Evolutionary conservation across 2,888 invertebrate species (phyloP).

Genomic region (Aspidapion aeneum): DNA sequence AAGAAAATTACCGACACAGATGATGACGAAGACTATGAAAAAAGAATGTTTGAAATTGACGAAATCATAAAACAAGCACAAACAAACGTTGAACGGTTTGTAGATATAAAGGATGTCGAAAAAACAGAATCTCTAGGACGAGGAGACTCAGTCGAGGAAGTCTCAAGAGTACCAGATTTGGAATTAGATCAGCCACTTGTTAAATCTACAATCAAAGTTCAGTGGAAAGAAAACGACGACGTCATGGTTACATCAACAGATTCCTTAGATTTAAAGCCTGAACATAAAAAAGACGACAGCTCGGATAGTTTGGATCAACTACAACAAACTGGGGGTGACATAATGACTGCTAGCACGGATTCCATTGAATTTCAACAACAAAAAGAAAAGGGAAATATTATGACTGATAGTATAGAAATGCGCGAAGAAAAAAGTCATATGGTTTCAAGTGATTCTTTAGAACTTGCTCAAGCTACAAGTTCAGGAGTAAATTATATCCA

Average conservation of each 20-base stretch:
- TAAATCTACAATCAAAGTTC: constrained; percentile 46
- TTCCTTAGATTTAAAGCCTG: constrained; percentile 54
- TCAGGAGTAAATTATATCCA: constrained; percentile 35
- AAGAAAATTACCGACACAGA: constrained; percentile 56
- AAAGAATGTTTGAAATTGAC: constrained; percentile 64
- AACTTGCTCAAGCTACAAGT: constrained; percentile 42
- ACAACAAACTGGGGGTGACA: constrained; percentile 51
- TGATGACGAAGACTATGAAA: constrained; percentile 59
- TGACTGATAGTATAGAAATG: constrained; percentile 57
- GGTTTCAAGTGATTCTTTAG: constrained; percentile 53
- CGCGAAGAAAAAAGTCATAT: constrained; percentile 46
- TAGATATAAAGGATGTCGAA: constrained; percentile 55
- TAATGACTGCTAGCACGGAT: constrained; percentile 59
- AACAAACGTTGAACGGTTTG: constrained; percentile 61
- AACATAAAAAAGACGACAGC: constrained; percentile 55
- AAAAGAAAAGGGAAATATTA: constrained; percentile 43
- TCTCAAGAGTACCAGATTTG: constrained; percentile 52
- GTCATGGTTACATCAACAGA: constrained; percentile 61
- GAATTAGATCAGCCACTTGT: constrained; percentile 48
- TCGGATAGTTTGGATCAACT: constrained; percentile 66
- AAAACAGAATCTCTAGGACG: constrained; percentile 53
- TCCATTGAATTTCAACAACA: constrained; percentile 52
- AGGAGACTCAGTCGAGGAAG: constrained; percentile 53
- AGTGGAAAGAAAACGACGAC: constrained; percentile 48
- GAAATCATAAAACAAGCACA: constrained; percentile 66